Evolutionary conservation across 2,888 invertebrate genomes (phyloP).

Genomic region (Diplolepis rosae): DNA sequence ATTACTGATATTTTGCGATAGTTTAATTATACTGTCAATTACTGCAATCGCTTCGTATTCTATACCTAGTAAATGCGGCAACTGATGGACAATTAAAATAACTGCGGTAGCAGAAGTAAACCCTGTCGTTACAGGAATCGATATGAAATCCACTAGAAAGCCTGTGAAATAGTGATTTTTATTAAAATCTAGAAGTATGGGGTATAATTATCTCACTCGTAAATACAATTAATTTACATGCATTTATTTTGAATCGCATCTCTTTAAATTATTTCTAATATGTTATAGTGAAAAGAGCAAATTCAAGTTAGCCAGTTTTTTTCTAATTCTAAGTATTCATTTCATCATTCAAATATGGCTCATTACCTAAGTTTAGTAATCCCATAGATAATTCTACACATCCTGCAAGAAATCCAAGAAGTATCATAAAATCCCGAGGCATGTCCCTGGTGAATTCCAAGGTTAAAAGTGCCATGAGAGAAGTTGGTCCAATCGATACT

Average conservation of each 20-base stretch:
- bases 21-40: slow-evolving; percentile 77
- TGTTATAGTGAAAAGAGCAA: no score
- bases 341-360: no score
- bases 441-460: slow-evolving; percentile 82
- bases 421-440: slow-evolving; percentile 82
- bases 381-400: slow-evolving; percentile 88
- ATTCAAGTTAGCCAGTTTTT: no score
- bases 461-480: slow-evolving; percentile 91
- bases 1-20: slow-evolving; percentile 74
- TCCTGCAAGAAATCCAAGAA: slow-evolving; percentile 87
- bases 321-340: no score
- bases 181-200: slow-evolving; percentile 8
- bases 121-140: slow-evolving; percentile 87
- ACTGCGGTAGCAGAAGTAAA: slow-evolving; percentile 90
- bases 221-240: slow-evolving; percentile 8
- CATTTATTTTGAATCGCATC: no score
- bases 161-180: slow-evolving; percentile 75
- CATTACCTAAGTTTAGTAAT: slow-evolving; percentile 87
- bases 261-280: no score
- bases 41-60: slow-evolving; percentile 81
- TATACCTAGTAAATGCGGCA: slow-evolving; percentile 84
- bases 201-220: not conserved
- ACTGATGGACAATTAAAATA: slow-evolving; percentile 84
- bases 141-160: slow-evolving; percentile 89
- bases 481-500: slow-evolving; percentile 94